These are phyloP conservation scores for Potamilus streckersoni DNA, from an alignment of 1,140 invertebrate species.

Conservation along the genomic window DNA sequence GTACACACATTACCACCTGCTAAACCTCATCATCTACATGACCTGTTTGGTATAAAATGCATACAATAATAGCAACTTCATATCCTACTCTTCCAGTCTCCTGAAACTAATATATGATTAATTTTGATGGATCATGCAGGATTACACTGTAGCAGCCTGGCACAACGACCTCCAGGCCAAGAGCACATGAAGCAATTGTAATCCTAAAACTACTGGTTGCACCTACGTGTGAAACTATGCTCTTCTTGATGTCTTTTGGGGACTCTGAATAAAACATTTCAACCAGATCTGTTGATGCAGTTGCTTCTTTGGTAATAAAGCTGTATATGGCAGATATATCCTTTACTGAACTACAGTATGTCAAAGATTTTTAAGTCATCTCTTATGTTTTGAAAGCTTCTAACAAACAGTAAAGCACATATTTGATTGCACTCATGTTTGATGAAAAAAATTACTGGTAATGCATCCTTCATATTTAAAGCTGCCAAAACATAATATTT, in stretches of 20 bases:
- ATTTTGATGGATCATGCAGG: not conserved
- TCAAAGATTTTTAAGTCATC: too few species aligned
- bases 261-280: slow-evolving; percentile 11
- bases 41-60: not conserved
- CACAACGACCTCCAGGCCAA: not conserved
- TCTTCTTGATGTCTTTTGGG: not conserved
- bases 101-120: not conserved
- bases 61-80: not conserved
- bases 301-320: not conserved
- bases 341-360: too few species aligned
- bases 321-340: too few species aligned
- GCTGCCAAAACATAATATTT: too few species aligned
- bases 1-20: not conserved
- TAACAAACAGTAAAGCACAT: too few species aligned
- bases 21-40: not conserved
- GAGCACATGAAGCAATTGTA: not conserved
- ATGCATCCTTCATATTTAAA: too few species aligned
- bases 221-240: not conserved
- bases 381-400: too few species aligned
- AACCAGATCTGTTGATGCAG: not conserved
- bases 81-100: not conserved
- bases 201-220: not conserved
- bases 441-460: too few species aligned
- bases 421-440: too few species aligned
- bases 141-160: not conserved